Evolutionary conservation across 2,888 invertebrate genomes (phyloP), one percentile per base, ranked within the genome.

Genomic region (Zootermopsis nevadensis): DNA sequence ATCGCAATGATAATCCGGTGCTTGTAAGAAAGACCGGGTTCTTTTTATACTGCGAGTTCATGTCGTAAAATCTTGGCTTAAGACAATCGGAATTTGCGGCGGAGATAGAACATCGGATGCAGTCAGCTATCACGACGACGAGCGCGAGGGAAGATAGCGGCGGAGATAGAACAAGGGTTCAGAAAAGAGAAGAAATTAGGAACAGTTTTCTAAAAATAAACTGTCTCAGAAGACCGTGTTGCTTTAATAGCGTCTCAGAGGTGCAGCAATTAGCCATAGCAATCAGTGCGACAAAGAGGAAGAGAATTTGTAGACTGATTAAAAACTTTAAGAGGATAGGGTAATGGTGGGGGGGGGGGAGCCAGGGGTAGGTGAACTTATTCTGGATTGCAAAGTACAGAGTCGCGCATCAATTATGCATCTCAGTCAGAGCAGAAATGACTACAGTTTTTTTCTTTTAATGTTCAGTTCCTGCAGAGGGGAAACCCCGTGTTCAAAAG

Each of bases 191-290:
- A 85, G 83, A 84, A 84, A 85, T 85, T 85, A 85, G 84, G 85
- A 84, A 83, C 81, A 84, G 84, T 84, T 84, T 83, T 79, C 82
- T 87, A 88, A 88, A 88, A 88, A 87, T 87, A 88, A 88, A 88
- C 84, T 84, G 85, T 85, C 84, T 82, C 83, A 74, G 83, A 82
- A 84, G 84, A 84, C 84, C 85, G 84, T 85, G 84, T 85, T 84
- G 85, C 84, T 83, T 84, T 85, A 85, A 85, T 85, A 84, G 84
- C 87, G 88, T 88, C 88, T 88, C 88, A 86, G 87, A 88, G 88
- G 88, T 87, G 87, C 86, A 86, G 87, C 89, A 89, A 89, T 89
- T 89, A 89, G 88, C 87, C 86, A 86, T 85, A 87, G 86, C 87
- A 87, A 85, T 77, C 72, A 60, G 84, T 69, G 83, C 53, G n/a